Percentiles rank a stretch among this genome's conserved stretches.
Evolutionary conservation across 2,888 invertebrate genomes (phyloP).

Genomic region (Cacoxenus indagator): DNA sequence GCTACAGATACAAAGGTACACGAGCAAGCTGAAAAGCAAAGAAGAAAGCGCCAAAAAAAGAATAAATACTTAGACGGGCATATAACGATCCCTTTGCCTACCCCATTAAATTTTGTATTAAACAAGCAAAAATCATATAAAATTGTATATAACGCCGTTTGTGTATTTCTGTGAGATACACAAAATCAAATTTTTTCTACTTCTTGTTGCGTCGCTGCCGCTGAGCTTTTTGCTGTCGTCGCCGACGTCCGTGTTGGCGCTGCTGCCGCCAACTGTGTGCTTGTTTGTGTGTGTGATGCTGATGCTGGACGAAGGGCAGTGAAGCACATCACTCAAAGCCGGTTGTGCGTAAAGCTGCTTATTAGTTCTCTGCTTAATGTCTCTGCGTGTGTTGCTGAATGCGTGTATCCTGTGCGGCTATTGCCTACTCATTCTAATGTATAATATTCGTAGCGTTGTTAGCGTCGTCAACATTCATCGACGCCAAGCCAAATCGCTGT

Average conservation of each 20-base stretch:
- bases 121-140: constrained; percentile 27
- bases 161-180: constrained; percentile 14
- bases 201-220: background rate
- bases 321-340: constrained; percentile 48
- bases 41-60: constrained; percentile 27
- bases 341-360: constrained; percentile 61
- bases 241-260: background rate
- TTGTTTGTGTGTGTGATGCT: too few species aligned
- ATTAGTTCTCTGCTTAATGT: too few species aligned
- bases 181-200: too few species aligned
- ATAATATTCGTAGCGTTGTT: background rate
- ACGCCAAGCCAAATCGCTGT: background rate
- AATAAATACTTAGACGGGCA: constrained; percentile 10
- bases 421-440: background rate
- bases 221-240: background rate
- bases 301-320: too few species aligned
- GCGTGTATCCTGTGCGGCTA: constrained; percentile 14
- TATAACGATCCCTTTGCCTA: constrained; percentile 55
- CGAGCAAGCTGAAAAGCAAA: constrained; percentile 28
- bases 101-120: constrained; percentile 66
- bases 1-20: constrained; percentile 13
- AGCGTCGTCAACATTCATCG: background rate
- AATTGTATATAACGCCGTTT: background rate
- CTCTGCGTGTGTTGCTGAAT: constrained; percentile 17
- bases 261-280: background rate